Percentiles rank a stretch among this genome's conserved stretches.
phyloP scores from a whole-genome alignment of 1,140 invertebrate species.

The Drosophila leontia region DNA sequence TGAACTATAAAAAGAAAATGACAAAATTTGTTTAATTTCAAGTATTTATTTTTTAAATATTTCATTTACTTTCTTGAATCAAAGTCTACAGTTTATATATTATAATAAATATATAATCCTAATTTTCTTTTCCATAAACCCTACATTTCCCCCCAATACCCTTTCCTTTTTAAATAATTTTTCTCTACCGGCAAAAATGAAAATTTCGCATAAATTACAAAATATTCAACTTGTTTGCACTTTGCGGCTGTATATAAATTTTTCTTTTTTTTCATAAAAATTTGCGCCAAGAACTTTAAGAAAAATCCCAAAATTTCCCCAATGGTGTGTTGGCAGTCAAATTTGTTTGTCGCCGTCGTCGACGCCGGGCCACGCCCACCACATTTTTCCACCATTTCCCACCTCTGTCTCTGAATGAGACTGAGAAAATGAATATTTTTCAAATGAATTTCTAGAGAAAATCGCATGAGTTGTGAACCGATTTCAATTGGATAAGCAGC shows the following conservation, averaged over 20 bases:
- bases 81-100: neutral
- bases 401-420: conserved; percentile 32
- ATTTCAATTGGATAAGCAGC: conserved; percentile 38
- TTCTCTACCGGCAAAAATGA: conserved; percentile 20
- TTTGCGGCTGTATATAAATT: conserved; percentile 51
- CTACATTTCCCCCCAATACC: neutral
- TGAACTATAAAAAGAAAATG: neutral
- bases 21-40: too few relatives aligned
- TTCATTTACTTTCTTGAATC: neutral
- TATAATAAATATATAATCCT: neutral
- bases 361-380: conserved; percentile 70
- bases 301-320: conserved; percentile 27
- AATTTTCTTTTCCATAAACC: too few relatives aligned
- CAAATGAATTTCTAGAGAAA: conserved; percentile 61
- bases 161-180: conserved; percentile 17
- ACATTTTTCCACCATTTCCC: conserved; percentile 30
- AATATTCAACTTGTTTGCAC: conserved; percentile 79
- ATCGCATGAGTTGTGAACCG: conserved; percentile 56
- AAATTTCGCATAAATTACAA: conserved; percentile 71
- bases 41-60: neutral
- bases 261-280: conserved; percentile 11
- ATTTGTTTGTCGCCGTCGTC: conserved; percentile 70
- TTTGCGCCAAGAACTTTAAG: conserved; percentile 21
- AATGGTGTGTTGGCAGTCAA: conserved; percentile 54
- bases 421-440: conserved; percentile 43